Evolutionary conservation across 1,140 invertebrate genomes (phyloP).

Genomic region (Zeugodacus cucurbitae): DNA sequence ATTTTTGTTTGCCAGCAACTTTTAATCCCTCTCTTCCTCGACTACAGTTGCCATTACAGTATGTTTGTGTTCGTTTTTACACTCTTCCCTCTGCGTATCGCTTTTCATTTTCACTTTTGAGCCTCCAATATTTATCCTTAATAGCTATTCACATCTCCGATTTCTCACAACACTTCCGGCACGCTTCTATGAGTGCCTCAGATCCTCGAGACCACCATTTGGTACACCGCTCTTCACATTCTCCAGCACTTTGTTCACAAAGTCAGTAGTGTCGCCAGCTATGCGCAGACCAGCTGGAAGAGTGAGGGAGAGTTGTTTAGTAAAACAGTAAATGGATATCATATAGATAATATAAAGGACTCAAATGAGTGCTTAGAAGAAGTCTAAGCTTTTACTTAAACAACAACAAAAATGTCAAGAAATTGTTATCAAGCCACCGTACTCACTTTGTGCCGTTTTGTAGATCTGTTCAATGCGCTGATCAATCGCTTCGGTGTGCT

Average conservation of each 20-base stretch:
- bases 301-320: not conserved
- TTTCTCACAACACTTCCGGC: constrained; percentile 49
- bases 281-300: constrained; percentile 75
- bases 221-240: constrained; percentile 76
- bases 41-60: not conserved
- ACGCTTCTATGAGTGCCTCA: constrained; percentile 57
- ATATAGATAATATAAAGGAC: no score
- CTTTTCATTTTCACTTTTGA: constrained; percentile 18
- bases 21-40: not conserved
- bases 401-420: not conserved
- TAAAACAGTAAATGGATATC: no score
- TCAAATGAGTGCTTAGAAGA: no score
- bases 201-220: constrained; percentile 75
- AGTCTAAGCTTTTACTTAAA: no score
- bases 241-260: constrained; percentile 86
- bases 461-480: constrained; percentile 75
- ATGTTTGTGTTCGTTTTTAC: not conserved
- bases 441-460: constrained; percentile 73
- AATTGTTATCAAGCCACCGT: not conserved
- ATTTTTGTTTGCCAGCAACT: not conserved
- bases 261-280: constrained; percentile 85
- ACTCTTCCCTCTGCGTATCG: not conserved
- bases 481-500: constrained; percentile 73
- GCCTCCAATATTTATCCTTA: not conserved
- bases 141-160: constrained; percentile 13